phyloP scores from a whole-genome alignment of 2,888 invertebrate species.

The Eretmocerus hayati region DNA sequence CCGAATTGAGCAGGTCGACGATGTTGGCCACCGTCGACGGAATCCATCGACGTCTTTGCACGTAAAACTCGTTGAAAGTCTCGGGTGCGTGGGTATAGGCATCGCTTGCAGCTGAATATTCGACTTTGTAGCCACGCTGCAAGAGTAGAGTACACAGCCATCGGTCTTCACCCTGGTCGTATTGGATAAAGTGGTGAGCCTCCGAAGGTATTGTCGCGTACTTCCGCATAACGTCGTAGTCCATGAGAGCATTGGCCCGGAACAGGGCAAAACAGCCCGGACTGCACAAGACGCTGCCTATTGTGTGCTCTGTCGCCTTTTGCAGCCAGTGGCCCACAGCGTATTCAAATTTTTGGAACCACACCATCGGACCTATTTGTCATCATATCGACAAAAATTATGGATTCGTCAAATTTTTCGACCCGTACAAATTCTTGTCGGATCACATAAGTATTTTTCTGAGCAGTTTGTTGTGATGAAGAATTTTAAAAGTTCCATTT shows the following conservation, averaged over 20 bases:
- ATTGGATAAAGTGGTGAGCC: constrained; percentile 82
- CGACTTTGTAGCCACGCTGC: constrained; percentile 85
- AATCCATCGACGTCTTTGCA: constrained; percentile 91
- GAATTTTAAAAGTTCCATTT: no score
- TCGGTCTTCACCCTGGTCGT: constrained; percentile 94
- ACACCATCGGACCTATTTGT: constrained; percentile 73
- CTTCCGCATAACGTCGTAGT: constrained; percentile 81
- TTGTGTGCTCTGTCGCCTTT: constrained; percentile 85
- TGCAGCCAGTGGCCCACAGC: constrained; percentile 91
- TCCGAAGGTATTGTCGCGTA: constrained; percentile 74
- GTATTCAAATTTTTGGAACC: constrained; percentile 86
- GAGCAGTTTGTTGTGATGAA: no score
- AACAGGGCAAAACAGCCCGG: constrained; percentile 90
- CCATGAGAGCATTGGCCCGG: constrained; percentile 82
- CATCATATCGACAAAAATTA: no score
- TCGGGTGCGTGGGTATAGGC: constrained; percentile 93
- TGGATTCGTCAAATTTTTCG: not conserved
- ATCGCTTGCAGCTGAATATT: constrained; percentile 92
- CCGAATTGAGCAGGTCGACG: constrained; percentile 74
- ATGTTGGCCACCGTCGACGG: constrained; percentile 96
- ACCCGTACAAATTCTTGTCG: not conserved
- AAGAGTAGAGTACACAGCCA: constrained; percentile 90
- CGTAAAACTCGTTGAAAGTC: constrained; percentile 86
- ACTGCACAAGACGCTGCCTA: constrained; percentile 84
- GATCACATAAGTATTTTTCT: no score